Conservation (phyloP, 2,113 vertebrate genomes). For the Proterorhinus semilunaris region DNA sequence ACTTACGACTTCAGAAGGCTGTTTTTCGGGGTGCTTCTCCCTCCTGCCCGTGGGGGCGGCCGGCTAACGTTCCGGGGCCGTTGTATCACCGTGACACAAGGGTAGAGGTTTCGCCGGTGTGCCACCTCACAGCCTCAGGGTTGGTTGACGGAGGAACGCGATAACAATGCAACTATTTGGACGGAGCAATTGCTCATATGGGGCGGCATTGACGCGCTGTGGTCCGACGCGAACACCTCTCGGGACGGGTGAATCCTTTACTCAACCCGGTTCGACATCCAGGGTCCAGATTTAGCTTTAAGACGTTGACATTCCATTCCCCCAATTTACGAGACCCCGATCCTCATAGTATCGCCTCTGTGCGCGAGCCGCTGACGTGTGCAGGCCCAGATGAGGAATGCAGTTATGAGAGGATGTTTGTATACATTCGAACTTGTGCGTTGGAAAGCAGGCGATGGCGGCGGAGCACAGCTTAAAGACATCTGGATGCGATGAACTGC, state of each 20-base stretch:
- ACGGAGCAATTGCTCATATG: too few relatives aligned
- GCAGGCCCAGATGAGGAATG: constrained; percentile 75
- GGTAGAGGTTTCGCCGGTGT: constrained; percentile 4
- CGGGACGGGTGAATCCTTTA: too few relatives aligned
- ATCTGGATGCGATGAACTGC: constrained; percentile 82
- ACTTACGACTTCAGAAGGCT: constrained; percentile 73
- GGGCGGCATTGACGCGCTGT: too few relatives aligned
- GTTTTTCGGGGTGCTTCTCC: constrained; percentile 58
- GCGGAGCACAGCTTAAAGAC: constrained; percentile 79
- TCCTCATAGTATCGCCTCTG: background rate
- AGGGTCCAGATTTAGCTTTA: background rate
- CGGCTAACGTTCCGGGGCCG: constrained; percentile 37
- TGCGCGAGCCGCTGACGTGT: constrained; percentile 50
- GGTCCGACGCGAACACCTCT: too few relatives aligned
- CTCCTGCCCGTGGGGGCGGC: constrained; percentile 49
- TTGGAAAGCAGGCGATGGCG: constrained; percentile 67
- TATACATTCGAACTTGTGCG: constrained; percentile 77
- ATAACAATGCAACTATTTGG: too few relatives aligned
- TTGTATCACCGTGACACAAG: constrained; percentile 34
- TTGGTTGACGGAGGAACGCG: too few relatives aligned
- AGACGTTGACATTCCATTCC: background rate
- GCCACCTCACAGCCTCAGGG: constrained; percentile 7
- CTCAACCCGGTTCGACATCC: too few relatives aligned
- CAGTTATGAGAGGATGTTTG: constrained; percentile 79
- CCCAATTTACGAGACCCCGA: background rate